phyloP scores from a whole-genome alignment of 2,797 vertebrate genomes.

The Brotogeris chrysoptera region DNA sequence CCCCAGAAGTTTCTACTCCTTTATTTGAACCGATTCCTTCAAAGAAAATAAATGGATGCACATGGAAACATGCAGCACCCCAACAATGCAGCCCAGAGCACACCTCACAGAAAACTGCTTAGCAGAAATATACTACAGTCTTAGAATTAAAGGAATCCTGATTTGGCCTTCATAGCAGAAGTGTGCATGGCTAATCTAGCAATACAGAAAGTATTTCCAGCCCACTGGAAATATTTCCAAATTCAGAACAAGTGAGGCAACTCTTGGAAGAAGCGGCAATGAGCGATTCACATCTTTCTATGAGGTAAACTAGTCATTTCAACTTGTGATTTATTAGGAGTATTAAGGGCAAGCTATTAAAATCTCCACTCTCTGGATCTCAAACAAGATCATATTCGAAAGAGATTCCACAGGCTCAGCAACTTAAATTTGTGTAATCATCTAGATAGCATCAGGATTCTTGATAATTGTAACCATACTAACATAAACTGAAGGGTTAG shows the following conservation, averaged over 20 bases:
- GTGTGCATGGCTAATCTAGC: slow-evolving; percentile 13
- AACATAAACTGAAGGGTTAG: neutral
- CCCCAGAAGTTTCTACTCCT: neutral
- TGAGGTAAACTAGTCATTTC: slow-evolving; percentile 33
- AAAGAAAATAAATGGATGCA: neutral
- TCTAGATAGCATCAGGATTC: neutral
- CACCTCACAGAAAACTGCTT: neutral
- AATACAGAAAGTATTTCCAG: slow-evolving; percentile 45
- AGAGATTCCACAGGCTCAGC: neutral
- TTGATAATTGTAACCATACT: neutral
- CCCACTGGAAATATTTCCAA: slow-evolving; percentile 31
- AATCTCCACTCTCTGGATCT: slow-evolving; percentile 14
- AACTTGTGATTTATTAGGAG: slow-evolving; percentile 39
- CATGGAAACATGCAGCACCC: neutral
- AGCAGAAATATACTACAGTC: neutral
- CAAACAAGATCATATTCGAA: neutral
- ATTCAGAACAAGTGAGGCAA: slow-evolving; percentile 62
- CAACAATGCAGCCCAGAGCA: neutral
- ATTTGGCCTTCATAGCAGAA: neutral
- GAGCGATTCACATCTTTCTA: slow-evolving; percentile 42
- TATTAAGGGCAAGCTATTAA: slow-evolving; percentile 33
- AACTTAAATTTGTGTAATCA: neutral
- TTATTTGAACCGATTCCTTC: neutral
- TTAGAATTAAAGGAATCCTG: neutral
- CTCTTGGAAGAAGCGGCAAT: slow-evolving; percentile 45